These are phyloP conservation scores for Conger conger DNA, from an alignment of 2,113 vertebrate species.

Conservation along the genomic window DNA sequence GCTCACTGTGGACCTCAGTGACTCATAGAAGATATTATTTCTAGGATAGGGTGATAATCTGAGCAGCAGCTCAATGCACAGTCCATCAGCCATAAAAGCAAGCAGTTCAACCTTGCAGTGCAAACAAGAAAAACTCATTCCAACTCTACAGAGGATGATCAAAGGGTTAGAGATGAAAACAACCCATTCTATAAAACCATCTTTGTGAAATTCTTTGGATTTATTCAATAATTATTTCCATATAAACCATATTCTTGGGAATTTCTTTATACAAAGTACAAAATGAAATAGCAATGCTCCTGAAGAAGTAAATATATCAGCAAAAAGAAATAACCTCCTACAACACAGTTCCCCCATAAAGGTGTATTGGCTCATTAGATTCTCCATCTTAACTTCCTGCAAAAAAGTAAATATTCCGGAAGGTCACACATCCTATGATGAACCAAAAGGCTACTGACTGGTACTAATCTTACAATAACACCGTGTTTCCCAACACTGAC, in stretches of 20 bases:
- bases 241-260: too few species aligned
- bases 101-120: neutral
- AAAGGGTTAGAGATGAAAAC: neutral
- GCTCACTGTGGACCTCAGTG: too few species aligned
- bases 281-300: too few species aligned
- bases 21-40: neutral
- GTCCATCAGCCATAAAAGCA: neutral
- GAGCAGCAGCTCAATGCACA: neutral
- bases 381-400: neutral
- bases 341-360: too few species aligned
- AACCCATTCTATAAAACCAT: neutral
- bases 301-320: too few species aligned
- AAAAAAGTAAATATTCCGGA: neutral
- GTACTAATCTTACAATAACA: neutral
- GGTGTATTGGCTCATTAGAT: too few species aligned
- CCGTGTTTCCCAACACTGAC: neutral
- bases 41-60: neutral
- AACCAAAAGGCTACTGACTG: neutral
- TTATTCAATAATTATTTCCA: too few species aligned
- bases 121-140: neutral
- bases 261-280: too few species aligned
- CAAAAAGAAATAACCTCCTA: too few species aligned
- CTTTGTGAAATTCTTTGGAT: neutral
- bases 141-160: neutral
- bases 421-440: neutral